Evolutionary conservation across 1,140 invertebrate species (phyloP).

Genomic region (Ectropis grisescens): DNA sequence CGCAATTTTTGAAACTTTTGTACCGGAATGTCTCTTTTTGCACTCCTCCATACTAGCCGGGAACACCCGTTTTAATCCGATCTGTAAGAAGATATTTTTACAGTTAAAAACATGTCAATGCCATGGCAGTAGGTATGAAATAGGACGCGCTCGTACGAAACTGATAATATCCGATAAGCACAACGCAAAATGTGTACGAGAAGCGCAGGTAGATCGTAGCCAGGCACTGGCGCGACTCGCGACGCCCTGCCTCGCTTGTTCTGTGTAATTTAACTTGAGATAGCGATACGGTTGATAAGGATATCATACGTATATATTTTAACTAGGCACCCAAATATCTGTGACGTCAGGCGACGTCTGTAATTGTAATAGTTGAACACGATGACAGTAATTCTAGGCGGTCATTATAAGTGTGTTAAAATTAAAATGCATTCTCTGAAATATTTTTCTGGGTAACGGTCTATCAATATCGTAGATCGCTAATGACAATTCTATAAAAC

Average conservation of each 20-base stretch:
- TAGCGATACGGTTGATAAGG: slow-evolving; percentile 63
- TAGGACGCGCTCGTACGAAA: slow-evolving; percentile 34
- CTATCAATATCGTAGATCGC: too few relatives aligned
- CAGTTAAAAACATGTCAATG: slow-evolving; percentile 23
- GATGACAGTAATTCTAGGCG: too few relatives aligned
- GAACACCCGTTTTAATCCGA: slow-evolving; percentile 59
- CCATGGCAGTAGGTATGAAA: slow-evolving; percentile 37
- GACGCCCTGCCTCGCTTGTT: slow-evolving; percentile 38
- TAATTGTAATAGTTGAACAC: too few relatives aligned
- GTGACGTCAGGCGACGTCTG: too few relatives aligned
- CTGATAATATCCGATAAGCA: slow-evolving; percentile 49
- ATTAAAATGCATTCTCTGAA: too few relatives aligned
- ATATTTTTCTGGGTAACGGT: too few relatives aligned
- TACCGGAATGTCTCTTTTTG: slow-evolving; percentile 78
- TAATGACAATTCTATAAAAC: too few relatives aligned
- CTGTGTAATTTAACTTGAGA: slow-evolving; percentile 55
- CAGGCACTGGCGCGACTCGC: slow-evolving; percentile 31
- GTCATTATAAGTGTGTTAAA: too few relatives aligned
- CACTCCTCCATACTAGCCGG: slow-evolving; percentile 76
- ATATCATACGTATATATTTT: slow-evolving; percentile 21
- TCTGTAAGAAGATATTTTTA: slow-evolving; percentile 46
- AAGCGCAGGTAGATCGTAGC: slow-evolving; percentile 38
- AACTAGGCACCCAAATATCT: slow-evolving; percentile 9
- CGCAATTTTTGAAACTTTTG: slow-evolving; percentile 91
- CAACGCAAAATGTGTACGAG: slow-evolving; percentile 16